phyloP scores from a whole-genome alignment of 2,888 invertebrate genomes.

The Philonicus albiceps region DNA sequence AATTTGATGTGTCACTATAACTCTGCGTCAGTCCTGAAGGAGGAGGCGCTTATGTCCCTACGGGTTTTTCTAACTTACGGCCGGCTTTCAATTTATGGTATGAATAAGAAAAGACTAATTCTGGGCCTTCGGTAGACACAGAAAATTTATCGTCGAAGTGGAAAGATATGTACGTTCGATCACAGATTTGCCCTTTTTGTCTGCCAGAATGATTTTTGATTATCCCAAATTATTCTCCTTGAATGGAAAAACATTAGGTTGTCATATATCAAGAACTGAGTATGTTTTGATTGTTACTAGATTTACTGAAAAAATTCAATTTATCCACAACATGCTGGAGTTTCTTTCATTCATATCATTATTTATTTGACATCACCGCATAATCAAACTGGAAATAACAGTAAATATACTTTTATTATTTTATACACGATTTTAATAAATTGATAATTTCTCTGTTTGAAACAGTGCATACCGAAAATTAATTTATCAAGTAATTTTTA shows the following conservation, averaged over 20 bases:
- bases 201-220: conserved; percentile 23
- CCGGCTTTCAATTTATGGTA: conserved; percentile 37
- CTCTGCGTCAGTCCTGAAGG: not conserved
- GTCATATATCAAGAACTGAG: not conserved
- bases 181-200: conserved; percentile 24
- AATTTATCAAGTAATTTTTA: too few species aligned
- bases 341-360: too few species aligned
- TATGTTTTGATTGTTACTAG: not conserved
- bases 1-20: conserved; percentile 39
- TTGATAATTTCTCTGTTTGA: too few species aligned
- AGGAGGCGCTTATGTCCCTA: not conserved
- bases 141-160: conserved; percentile 36
- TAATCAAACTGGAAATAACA: too few species aligned
- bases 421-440: too few species aligned
- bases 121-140: not conserved
- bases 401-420: too few species aligned
- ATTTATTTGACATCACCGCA: too few species aligned
- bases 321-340: not conserved
- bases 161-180: conserved; percentile 31
- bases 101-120: conserved; percentile 38
- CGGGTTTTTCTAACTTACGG: conserved; percentile 32
- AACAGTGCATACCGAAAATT: too few species aligned
- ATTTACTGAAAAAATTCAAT: not conserved
- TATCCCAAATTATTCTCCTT: not conserved
- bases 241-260: not conserved